A percentile compares a stretch with the other conserved stretches of the same genome.
These are phyloP conservation scores for Gryon sp. DNA, from an alignment of 1,140 invertebrate species.

Conservation along the genomic window DNA sequence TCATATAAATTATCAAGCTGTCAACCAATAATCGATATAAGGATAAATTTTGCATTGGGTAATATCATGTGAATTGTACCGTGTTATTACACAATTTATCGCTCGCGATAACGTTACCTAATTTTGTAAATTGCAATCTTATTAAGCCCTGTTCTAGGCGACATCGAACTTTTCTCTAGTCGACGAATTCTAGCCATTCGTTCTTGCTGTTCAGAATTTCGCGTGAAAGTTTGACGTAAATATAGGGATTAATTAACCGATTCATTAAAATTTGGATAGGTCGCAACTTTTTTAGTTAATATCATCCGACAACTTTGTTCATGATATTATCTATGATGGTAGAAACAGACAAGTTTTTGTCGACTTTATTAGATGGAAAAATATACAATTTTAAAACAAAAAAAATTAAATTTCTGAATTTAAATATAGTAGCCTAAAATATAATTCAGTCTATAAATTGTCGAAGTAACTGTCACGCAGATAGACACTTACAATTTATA, in stretches of 20 bases:
- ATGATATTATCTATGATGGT: no score
- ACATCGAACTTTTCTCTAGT: constrained; percentile 15
- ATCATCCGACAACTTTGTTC: no score
- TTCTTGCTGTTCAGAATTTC: background rate
- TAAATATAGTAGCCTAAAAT: no score
- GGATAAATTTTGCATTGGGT: background rate
- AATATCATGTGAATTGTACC: constrained; percentile 2
- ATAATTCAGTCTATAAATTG: constrained; percentile 25
- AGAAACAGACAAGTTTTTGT: no score
- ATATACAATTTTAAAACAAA: no score
- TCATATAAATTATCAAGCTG: constrained; percentile 9
- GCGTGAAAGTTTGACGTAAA: background rate
- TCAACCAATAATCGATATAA: constrained; percentile 2
- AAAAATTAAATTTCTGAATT: no score
- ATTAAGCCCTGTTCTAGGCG: background rate
- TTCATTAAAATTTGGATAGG: no score
- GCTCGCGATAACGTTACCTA: background rate
- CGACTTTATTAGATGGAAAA: no score
- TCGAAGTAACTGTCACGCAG: constrained; percentile 14
- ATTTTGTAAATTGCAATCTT: constrained; percentile 9
- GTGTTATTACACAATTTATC: constrained; percentile 14
- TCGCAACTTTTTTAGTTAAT: no score
- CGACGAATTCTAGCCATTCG: background rate
- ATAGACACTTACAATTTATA: constrained; percentile 56
- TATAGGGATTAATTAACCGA: constrained; percentile 5